These are phyloP conservation scores for Herpetotheres cachinnans DNA, from an alignment of 2,113 vertebrate genomes.

Conservation along the genomic window DNA sequence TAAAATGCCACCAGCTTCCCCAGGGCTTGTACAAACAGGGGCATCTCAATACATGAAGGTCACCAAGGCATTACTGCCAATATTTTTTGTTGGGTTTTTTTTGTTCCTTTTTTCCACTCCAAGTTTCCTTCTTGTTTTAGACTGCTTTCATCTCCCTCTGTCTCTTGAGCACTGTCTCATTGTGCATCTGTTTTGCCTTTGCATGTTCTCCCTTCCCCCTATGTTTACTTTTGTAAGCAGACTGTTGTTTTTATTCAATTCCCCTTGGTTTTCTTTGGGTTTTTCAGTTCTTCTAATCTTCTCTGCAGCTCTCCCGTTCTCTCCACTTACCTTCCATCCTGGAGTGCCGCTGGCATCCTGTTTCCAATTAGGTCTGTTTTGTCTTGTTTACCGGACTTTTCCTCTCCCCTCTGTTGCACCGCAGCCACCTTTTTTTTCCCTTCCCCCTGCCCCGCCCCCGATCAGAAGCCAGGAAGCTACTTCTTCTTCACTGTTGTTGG, in stretches of 20 bases:
- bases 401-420: background rate
- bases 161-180: background rate
- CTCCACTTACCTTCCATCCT: background rate
- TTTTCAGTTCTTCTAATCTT: slow-evolving; percentile 57
- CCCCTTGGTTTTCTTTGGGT: slow-evolving; percentile 36
- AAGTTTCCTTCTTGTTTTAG: background rate
- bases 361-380: slow-evolving; percentile 28
- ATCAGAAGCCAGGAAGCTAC: background rate
- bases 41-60: background rate
- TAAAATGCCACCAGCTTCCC: background rate
- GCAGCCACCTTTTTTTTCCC: background rate
- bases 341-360: background rate
- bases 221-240: slow-evolving; percentile 68
- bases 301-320: background rate
- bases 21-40: background rate
- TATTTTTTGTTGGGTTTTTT: background rate
- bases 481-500: background rate
- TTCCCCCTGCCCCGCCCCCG: background rate
- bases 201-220: slow-evolving; percentile 12
- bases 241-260: slow-evolving; percentile 54
- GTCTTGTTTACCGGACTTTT: slow-evolving; percentile 29
- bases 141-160: background rate
- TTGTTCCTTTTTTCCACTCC: background rate
- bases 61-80: background rate
- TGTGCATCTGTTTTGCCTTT: slow-evolving; percentile 70